Evolutionary conservation across 2,113 vertebrate species (phyloP), one percentile per base, ranked within the genome.

Genomic region (Ceuthmochares aereus): DNA sequence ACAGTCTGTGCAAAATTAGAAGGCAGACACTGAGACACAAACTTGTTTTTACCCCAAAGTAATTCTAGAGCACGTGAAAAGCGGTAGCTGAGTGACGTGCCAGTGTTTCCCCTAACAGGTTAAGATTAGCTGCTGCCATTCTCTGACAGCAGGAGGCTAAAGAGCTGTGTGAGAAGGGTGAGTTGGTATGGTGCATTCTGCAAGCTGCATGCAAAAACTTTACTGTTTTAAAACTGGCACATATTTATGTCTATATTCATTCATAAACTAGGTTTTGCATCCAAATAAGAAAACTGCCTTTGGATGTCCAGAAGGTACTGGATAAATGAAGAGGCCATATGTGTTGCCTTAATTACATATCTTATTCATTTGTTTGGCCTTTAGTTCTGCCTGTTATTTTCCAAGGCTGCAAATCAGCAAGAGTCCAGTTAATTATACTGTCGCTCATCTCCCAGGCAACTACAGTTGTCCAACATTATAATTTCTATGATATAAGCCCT

Each of bases 1-100:
- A 84, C 74, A 78, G 89, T 83, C 75, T 79, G 51, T 68, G 25
- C 92, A 58, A 81, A 93, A 93, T 92, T 87, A 89, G 90, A 95
- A 93, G 73, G 79, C 84, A 96, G 77, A 85, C 88, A 68, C 58
- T 3, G 34, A 96, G 73, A 86, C 72, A 94, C 20, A 72, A 59
- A 56, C 40, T 89, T 79, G 56, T 32, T 95, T 93, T 86, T 43
- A 78, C 70, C 84, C 42, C 76, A 73, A 60, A 63, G 75, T 87
- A 79, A 79, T 92, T 91, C 60, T 89, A 82, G 76, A 90, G 82
- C 54, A 7, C 67, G 66, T 80, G 45, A 36, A 64, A 91, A 84
- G 40, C 52, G 30, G 52, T 80, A 80, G 34, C 5, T 75, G 73
- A 69, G 42, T 85, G 83, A 93, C 6, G 7, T 69, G 86, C 62